phyloP scores from a whole-genome alignment of 2,797 vertebrate species.

The Hypotaenidia okinawae region DNA sequence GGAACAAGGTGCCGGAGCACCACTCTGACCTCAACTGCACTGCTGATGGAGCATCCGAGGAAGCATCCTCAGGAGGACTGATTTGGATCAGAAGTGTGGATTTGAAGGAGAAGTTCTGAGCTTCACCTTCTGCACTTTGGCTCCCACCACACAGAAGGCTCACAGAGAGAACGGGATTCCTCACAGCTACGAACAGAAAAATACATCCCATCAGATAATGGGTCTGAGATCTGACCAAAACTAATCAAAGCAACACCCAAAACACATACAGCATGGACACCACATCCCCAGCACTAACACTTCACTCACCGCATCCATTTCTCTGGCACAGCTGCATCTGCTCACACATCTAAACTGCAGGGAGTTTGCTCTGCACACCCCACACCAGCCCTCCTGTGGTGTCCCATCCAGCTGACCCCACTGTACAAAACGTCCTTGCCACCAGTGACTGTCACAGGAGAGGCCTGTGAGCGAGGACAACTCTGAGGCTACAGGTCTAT shows the following conservation, averaged over 20 bases:
- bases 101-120: neutral
- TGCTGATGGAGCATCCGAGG: neutral
- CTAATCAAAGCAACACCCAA: neutral
- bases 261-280: accelerated
- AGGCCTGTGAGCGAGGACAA: neutral
- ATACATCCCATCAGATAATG: accelerated
- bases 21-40: neutral
- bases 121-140: neutral
- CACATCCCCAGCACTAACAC: neutral
- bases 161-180: neutral
- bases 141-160: neutral
- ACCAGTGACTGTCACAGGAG: neutral
- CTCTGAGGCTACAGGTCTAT: neutral
- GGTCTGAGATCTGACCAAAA: neutral
- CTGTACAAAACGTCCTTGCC: neutral
- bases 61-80: neutral
- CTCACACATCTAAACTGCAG: neutral
- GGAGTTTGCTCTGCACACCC: accelerated
- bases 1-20: neutral
- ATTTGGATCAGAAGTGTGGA: neutral
- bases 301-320: neutral
- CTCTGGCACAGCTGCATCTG: neutral
- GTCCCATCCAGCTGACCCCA: neutral
- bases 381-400: neutral
- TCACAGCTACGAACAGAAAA: neutral